These are phyloP conservation scores for Hemichromis elongatus DNA, from an alignment of 2,113 vertebrate species.

Conservation along the genomic window DNA sequence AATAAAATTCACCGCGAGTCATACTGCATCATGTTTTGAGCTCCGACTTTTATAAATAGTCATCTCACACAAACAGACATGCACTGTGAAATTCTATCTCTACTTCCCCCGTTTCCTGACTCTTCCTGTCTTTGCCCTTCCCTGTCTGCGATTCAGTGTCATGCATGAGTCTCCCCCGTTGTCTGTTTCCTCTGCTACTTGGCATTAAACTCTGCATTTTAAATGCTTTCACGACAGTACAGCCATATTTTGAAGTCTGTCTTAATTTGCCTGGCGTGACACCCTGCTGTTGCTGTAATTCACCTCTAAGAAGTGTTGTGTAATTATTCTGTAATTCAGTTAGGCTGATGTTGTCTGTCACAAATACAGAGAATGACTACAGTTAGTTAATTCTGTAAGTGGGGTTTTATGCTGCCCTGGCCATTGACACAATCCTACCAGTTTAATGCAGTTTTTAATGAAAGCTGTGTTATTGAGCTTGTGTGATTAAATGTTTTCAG, in stretches of 20 bases:
- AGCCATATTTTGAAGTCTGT: conserved; percentile 25
- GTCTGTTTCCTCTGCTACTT: conserved; percentile 26
- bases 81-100: background rate
- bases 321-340: conserved; percentile 23
- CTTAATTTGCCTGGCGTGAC: conserved; percentile 20
- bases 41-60: conserved; percentile 4
- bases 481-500: background rate
- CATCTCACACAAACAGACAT: background rate
- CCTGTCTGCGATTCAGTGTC: conserved; percentile 32
- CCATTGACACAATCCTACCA: background rate
- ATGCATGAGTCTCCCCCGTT: conserved; percentile 22
- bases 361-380: background rate
- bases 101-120: background rate
- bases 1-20: conserved; percentile 20
- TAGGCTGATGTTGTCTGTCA: background rate
- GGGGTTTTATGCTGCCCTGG: background rate
- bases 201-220: conserved; percentile 22
- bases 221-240: conserved; percentile 9
- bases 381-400: background rate
- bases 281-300: background rate
- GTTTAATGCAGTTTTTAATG: background rate
- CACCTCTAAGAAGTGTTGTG: background rate
- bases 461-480: background rate
- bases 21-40: conserved; percentile 1
- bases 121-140: conserved; percentile 23